phyloP scores from a whole-genome alignment of 2,888 invertebrate species.

The Andricus curvator region DNA sequence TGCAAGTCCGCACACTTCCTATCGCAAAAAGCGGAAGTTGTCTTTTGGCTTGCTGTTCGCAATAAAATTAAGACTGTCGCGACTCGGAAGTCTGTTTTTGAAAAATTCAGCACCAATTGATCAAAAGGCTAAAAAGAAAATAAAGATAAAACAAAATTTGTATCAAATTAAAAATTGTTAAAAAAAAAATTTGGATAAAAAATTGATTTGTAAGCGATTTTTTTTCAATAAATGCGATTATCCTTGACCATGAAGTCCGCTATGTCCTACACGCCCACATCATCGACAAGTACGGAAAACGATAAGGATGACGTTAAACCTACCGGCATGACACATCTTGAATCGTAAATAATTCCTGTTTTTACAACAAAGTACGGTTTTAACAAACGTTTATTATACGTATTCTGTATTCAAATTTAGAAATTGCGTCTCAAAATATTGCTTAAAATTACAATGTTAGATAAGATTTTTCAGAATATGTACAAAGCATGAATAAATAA shows the following conservation, averaged over 20 bases:
- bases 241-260: conserved; percentile 23
- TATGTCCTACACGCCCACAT: conserved; percentile 26
- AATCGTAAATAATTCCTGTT: conserved; percentile 11
- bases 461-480: too few relatives aligned
- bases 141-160: not conserved
- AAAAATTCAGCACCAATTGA: not conserved
- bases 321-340: not conserved
- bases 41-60: not conserved
- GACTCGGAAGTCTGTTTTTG: not conserved
- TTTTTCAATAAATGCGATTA: not conserved
- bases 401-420: not conserved
- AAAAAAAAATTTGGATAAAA: too few relatives aligned
- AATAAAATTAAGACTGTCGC: not conserved
- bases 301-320: not conserved
- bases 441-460: not conserved
- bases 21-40: conserved; percentile 10
- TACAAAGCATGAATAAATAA: too few relatives aligned
- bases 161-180: too few relatives aligned
- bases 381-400: not conserved
- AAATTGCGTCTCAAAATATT: not conserved
- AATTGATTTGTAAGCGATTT: too few relatives aligned
- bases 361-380: not conserved
- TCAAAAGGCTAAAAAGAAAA: not conserved
- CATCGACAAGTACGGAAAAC: conserved; percentile 18
- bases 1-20: conserved; percentile 28